Base-by-base conservation (phyloP, 1,140 invertebrate species). In the Macrotrachela quadricornifera region DNA sequence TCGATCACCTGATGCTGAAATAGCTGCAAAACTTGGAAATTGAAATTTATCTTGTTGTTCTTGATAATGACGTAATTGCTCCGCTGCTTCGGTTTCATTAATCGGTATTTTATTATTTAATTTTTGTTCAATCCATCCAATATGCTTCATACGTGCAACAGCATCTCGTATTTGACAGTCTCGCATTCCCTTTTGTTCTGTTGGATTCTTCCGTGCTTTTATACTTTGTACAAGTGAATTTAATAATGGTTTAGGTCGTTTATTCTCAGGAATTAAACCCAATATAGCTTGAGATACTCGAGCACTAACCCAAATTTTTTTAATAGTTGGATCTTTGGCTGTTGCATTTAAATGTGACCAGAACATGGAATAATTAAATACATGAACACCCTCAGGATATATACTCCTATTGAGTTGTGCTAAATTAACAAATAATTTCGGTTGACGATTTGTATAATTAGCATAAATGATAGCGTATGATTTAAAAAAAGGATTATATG, bases 401-500 rank as follows among this genome's bases (percentile, higher is more conserved):
- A 3, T 30, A 4, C 2, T 4, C 10, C 2, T 10, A 17, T 47
- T 47, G 1, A 14, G 13, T 15, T 42, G 40, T 14, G 40, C 3
- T 42, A 42, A 15, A 14, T 42, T 42, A 42, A 42, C 3, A 30
- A 30, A 30, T 30, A 30, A 30, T 30, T 30, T 8, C 17, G 11
- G n/a, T 53, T 48, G 62, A 64, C 64, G 61, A 70, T 68, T 77
- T 72, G 8, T 68, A 18, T 73, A 60, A 11, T 78, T 13, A 46
- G 11, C 38, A 18, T 18, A 15, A 13, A 96, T 66, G 49, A 88
- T 75, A 1, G 83, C 74, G 65, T 88, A 94, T 0, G 86, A 75
- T 64, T 92, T 94, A 67, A 96, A 96, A 0, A 96, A 82, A 0
- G 92, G 92, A 73, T 95, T 96, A 68, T 79, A 95, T 16, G 78